Conservation (phyloP, 2,797 vertebrate genomes). For the Sitta carolinensis region DNA sequence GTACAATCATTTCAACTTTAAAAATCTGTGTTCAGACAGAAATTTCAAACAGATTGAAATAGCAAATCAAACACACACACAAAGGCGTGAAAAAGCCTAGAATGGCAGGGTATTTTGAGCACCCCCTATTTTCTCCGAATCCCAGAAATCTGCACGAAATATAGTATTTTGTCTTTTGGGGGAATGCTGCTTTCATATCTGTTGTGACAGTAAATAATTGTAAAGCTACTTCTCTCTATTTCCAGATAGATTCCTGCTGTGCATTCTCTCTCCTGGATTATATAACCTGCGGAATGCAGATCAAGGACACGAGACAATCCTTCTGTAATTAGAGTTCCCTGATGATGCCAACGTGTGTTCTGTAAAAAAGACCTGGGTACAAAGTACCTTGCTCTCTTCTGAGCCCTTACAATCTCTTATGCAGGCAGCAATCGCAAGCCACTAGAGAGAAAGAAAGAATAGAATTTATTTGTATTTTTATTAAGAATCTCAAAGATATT, state of each 20-base stretch:
- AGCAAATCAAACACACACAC: not conserved
- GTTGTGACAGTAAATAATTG: not conserved
- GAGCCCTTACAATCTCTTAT: not conserved
- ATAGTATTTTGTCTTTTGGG: not conserved
- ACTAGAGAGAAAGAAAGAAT: not conserved
- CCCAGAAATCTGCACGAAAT: not conserved
- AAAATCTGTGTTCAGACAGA: not conserved
- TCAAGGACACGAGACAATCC: not conserved
- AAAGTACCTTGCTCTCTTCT: not conserved
- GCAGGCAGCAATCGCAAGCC: not conserved
- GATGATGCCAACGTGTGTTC: not conserved
- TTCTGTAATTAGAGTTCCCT: constrained; percentile 7
- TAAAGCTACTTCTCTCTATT: not conserved
- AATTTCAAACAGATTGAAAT: not conserved
- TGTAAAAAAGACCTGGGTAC: not conserved
- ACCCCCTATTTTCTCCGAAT: not conserved
- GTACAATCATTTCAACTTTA: not conserved
- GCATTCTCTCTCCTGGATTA: not conserved
- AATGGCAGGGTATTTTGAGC: not conserved
- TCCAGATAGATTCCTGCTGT: not conserved
- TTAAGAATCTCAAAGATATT: not conserved
- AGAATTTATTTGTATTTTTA: not conserved
- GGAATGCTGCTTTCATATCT: not conserved
- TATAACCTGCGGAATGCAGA: not conserved
- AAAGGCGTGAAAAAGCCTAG: not conserved